Conservation (phyloP, 2,113 vertebrate species). For the Spea bombifrons region DNA sequence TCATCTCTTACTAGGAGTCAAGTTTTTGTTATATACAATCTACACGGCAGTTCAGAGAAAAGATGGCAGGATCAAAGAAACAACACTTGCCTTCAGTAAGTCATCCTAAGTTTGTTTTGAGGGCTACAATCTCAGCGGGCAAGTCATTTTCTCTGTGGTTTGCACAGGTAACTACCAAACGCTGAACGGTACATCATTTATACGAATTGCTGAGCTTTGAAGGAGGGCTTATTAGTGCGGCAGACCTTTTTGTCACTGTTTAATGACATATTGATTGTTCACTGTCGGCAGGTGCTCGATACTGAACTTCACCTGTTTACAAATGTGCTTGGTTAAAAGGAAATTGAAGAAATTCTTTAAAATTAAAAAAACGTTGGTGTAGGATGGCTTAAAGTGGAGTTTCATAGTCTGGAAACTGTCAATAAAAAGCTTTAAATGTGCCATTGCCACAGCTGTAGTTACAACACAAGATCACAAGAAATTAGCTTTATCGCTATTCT, state of each 20-base stretch:
- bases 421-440: neutral
- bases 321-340: slow-evolving; percentile 44
- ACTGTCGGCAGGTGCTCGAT: slow-evolving; percentile 39
- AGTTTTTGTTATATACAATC: neutral
- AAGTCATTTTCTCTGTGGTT: slow-evolving; percentile 47
- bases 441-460: neutral
- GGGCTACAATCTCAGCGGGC: slow-evolving; percentile 39
- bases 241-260: slow-evolving; percentile 45
- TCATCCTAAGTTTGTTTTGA: slow-evolving; percentile 29
- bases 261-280: slow-evolving; percentile 48
- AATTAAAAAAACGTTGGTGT: neutral
- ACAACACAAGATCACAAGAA: neutral
- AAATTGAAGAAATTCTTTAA: slow-evolving; percentile 27
- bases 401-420: slow-evolving; percentile 6
- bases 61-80: slow-evolving; percentile 6
- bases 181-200: slow-evolving; percentile 46
- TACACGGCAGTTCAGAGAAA: slow-evolving; percentile 2
- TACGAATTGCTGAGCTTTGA: slow-evolving; percentile 44
- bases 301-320: slow-evolving; percentile 45
- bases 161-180: slow-evolving; percentile 29
- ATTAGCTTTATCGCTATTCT: neutral
- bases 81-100: slow-evolving; percentile 26
- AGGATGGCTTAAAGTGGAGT: neutral
- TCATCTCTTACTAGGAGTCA: neutral
- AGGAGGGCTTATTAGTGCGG: slow-evolving; percentile 45